Conservation (phyloP, 2,113 vertebrate species). For the Oryzias javanicus region DNA sequence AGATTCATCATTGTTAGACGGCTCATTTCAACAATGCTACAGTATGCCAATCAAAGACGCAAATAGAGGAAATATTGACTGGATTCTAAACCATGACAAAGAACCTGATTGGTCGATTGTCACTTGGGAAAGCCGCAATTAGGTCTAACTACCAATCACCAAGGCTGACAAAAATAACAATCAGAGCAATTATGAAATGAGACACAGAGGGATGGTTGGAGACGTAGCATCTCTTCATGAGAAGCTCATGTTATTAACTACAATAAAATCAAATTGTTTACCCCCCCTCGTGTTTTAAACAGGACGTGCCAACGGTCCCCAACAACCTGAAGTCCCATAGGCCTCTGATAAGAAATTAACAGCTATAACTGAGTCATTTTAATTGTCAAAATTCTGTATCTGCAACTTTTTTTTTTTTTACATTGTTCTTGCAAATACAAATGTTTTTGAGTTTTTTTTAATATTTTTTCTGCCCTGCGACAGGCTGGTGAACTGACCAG, state of each 20-base stretch:
- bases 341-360: too few relatives aligned
- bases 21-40: constrained; percentile 9
- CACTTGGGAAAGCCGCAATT: constrained; percentile 51
- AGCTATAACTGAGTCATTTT: too few relatives aligned
- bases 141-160: constrained; percentile 38
- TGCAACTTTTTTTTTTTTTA: too few relatives aligned
- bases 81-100: constrained; percentile 42
- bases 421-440: too few relatives aligned
- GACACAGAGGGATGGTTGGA: constrained; percentile 16
- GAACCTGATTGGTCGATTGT: constrained; percentile 44
- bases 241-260: constrained; percentile 14
- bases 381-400: too few relatives aligned
- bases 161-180: constrained; percentile 27
- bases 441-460: too few relatives aligned
- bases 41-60: constrained; percentile 45
- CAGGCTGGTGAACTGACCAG: too few relatives aligned
- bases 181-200: constrained; percentile 30
- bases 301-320: too few relatives aligned
- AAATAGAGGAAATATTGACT: constrained; percentile 54
- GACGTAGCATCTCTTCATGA: constrained; percentile 27
- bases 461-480: too few relatives aligned
- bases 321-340: too few relatives aligned
- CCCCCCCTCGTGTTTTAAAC: too few relatives aligned
- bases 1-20: constrained; percentile 30
- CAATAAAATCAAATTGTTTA: not conserved